phyloP scores from a whole-genome alignment of 2,888 invertebrate genomes.

The Trypoxylon attenuatum region DNA sequence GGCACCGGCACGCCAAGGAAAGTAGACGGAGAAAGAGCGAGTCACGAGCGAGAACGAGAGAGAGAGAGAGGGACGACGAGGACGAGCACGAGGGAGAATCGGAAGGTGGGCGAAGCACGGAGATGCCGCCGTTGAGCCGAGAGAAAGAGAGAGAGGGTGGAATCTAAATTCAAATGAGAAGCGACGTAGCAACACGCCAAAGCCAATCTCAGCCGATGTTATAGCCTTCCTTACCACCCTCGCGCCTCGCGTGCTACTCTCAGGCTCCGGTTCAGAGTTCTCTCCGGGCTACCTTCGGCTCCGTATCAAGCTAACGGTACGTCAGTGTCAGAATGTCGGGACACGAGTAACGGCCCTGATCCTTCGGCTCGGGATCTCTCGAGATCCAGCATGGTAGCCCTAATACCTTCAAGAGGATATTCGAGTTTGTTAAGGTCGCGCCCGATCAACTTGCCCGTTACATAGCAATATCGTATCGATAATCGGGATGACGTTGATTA shows the following conservation, averaged over 20 bases:
- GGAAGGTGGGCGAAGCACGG: slow-evolving; percentile 8
- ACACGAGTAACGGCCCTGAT: slow-evolving; percentile 42
- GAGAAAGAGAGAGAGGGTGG: slow-evolving; percentile 45
- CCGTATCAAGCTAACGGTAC: slow-evolving; percentile 53
- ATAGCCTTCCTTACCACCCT: slow-evolving; percentile 53
- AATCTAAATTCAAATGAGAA: slow-evolving; percentile 72
- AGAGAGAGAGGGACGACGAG: background rate
- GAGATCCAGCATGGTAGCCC: slow-evolving; percentile 4
- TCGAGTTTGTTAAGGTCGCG: slow-evolving; percentile 35
- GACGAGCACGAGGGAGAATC: slow-evolving; percentile 13
- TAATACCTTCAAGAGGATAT: slow-evolving; percentile 26
- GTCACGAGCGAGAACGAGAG: background rate
- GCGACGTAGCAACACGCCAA: slow-evolving; percentile 60
- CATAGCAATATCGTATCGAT: slow-evolving; percentile 24
- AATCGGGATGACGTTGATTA: slow-evolving; percentile 18
- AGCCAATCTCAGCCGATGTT: slow-evolving; percentile 66
- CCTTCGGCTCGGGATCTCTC: slow-evolving; percentile 39
- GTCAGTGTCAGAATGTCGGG: slow-evolving; percentile 55
- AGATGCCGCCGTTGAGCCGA: background rate
- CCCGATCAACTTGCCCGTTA: slow-evolving; percentile 29
- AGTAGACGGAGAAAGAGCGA: slow-evolving; percentile 14
- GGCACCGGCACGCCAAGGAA: slow-evolving; percentile 2
- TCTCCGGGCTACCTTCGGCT: slow-evolving; percentile 27
- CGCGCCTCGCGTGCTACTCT: slow-evolving; percentile 11
- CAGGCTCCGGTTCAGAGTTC: slow-evolving; percentile 16